Percentiles rank a stretch among this genome's conserved stretches.
These are phyloP conservation scores for Peromyscus aztecus DNA, from an alignment of 2,797 vertebrate genomes.

Conservation along the genomic window DNA sequence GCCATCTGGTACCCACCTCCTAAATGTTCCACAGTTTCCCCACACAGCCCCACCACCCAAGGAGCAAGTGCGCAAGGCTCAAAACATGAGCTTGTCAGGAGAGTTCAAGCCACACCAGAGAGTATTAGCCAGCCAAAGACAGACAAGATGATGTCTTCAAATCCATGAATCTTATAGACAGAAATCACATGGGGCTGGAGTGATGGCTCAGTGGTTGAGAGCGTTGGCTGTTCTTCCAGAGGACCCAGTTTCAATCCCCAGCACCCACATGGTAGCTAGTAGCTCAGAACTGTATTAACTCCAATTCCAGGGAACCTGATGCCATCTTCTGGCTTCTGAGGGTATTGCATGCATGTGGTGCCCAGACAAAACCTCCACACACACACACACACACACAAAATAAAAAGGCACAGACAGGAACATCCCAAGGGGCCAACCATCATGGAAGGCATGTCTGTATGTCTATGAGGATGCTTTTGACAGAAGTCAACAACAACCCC, in stretches of 20 bases:
- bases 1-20: neutral
- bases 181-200: too few relatives aligned
- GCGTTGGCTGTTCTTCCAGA: neutral
- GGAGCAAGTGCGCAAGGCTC: neutral
- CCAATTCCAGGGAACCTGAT: neutral
- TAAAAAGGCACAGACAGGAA: neutral
- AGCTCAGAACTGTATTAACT: neutral
- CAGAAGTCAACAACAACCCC: neutral
- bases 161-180: fast-evolving
- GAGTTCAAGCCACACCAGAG: neutral
- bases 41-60: neutral
- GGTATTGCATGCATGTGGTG: neutral
- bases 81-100: neutral
- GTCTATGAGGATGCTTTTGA: neutral
- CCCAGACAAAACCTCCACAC: neutral
- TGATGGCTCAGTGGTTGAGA: neutral
- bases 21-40: neutral
- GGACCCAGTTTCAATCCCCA: neutral
- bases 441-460: neutral
- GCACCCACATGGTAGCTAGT: neutral
- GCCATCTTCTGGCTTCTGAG: neutral
- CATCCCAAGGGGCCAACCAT: fast-evolving
- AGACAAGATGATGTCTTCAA: fast-evolving
- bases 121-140: neutral
- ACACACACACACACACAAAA: neutral